A percentile compares a stretch with the other conserved stretches of the same genome.
These are phyloP conservation scores for Gambusia yucatana DNA, from an alignment of 2,797 vertebrate genomes.

Conservation along the genomic window DNA sequence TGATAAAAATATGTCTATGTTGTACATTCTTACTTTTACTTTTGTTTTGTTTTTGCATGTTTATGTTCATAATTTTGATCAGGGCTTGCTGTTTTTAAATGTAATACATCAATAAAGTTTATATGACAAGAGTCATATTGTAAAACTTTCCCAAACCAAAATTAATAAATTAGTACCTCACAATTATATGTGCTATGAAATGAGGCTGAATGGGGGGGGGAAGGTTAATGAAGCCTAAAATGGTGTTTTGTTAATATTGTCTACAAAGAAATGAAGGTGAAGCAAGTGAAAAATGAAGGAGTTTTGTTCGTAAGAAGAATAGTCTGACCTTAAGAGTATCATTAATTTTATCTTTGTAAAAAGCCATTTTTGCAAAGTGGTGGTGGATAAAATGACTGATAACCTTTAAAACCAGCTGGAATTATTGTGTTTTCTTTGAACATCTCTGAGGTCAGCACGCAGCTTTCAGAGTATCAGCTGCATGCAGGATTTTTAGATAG, in stretches of 20 bases:
- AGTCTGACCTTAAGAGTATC: neutral
- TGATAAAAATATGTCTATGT: neutral
- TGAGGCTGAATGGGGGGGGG: neutral
- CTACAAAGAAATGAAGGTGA: neutral
- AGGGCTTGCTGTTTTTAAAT: neutral
- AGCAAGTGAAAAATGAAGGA: neutral
- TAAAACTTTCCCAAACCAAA: neutral
- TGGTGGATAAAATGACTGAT: constrained; percentile 1
- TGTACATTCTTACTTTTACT: neutral
- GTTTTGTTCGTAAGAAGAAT: neutral
- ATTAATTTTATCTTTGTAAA: neutral
- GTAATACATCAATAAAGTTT: neutral
- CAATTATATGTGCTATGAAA: neutral
- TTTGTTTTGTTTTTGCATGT: neutral
- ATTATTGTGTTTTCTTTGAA: constrained; percentile 1
- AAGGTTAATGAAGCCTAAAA: neutral
- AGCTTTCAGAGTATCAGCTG: neutral
- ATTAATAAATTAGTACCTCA: neutral
- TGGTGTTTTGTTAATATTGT: neutral
- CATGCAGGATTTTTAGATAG: neutral
- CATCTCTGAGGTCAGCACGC: neutral
- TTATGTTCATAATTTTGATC: neutral
- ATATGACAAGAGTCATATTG: neutral
- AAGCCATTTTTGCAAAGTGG: neutral
- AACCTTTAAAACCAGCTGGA: neutral